Evolutionary conservation across 1,140 invertebrate species (phyloP), one percentile per base, ranked within the genome.

Genomic region (Macrosteles quadrilineatus): DNA sequence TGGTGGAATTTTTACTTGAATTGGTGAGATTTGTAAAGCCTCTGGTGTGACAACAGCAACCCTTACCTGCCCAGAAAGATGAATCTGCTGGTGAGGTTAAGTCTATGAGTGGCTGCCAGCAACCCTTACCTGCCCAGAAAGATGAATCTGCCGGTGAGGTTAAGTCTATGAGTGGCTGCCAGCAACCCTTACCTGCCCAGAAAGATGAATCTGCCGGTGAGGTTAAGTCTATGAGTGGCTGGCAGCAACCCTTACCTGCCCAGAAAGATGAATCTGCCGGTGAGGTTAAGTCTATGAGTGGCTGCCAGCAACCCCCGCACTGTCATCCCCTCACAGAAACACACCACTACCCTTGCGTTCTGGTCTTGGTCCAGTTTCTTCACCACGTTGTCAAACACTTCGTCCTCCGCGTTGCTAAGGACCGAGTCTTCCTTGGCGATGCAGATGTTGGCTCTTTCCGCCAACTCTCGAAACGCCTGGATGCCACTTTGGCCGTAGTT

Each of bases 401-500:
- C 81, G 43, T 87, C 84, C 29, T 86, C 82, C 1, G 88, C 87
- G 62, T 87, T 87, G 72, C 85, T 87, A 2, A 88, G 79, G 17
- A 92, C 84, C 0, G 85, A 86, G 74, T 90, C 88, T 73, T 88
- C 85, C 65, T 87, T 84, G 3, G 91, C 91, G 23, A 93, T 88
- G 78, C 92, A 94, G 45, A 93, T 85, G 25, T 87, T 86, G n/a
- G 82, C 84, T 68, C 84, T 78, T 72, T 87, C 87, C 6, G 88
- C 89, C 70, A 88, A 76, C 74, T 88, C 86, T 27, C 87, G 84
- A 80, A 94, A 91, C 30, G 85, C 87, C 75, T 90, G 87, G 75
- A 93, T 92, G n/a, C 91, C 91, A 68, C 89, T 89, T 73, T 90
- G 87, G 0, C 91, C 92, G 79, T 94, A 94, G 80, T 90, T 93